phyloP scores from a whole-genome alignment of 1,140 invertebrate species.

The Drosophila equinoxialis region DNA sequence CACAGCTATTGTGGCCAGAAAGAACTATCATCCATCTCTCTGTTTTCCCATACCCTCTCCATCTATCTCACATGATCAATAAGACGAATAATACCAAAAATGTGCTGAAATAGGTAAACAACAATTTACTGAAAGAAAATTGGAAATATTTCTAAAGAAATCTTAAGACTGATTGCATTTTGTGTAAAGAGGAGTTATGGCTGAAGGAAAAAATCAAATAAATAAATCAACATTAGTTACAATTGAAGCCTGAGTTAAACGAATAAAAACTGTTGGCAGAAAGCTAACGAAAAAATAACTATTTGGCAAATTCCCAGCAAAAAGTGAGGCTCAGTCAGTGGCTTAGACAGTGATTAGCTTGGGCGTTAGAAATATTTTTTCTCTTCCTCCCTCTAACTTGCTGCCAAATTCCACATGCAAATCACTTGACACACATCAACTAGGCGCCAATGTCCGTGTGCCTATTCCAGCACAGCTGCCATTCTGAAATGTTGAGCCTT shows the following conservation, averaged over 20 bases:
- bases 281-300: no score
- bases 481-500: slow-evolving; percentile 4
- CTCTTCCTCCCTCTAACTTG: not conserved
- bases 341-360: slow-evolving; percentile 10
- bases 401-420: slow-evolving; percentile 52
- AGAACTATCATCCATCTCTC: not conserved
- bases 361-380: not conserved
- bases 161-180: slow-evolving; percentile 35
- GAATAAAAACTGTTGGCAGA: not conserved
- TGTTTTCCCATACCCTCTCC: slow-evolving; percentile 1
- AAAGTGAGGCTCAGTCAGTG: not conserved
- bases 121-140: slow-evolving; percentile 7
- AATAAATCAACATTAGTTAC: not conserved
- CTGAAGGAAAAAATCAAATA: not conserved
- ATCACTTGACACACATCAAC: slow-evolving; percentile 45
- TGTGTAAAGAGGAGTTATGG: slow-evolving; percentile 11
- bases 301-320: not conserved
- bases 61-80: slow-evolving; percentile 49
- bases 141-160: slow-evolving; percentile 8
- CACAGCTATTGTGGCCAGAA: slow-evolving; percentile 20
- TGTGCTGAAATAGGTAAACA: slow-evolving; percentile 26
- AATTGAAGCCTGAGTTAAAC: not conserved
- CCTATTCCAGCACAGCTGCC: not conserved
- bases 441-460: slow-evolving; percentile 8
- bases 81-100: slow-evolving; percentile 50